These are phyloP conservation scores for Eonycteris spelaea DNA, from an alignment of 2,113 vertebrate species.

Conservation along the genomic window DNA sequence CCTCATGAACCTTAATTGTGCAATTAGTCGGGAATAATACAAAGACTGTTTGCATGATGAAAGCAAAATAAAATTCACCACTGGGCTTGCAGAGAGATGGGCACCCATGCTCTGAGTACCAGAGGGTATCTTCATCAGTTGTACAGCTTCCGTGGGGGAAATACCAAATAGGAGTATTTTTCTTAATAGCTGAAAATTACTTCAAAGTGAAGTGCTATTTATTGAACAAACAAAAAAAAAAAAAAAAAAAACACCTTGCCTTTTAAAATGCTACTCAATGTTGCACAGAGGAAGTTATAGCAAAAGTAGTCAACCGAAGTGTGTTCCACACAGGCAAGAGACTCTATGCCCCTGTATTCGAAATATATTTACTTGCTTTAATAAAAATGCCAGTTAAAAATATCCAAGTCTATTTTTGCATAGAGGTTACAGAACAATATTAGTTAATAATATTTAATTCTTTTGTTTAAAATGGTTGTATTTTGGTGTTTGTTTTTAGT, in stretches of 20 bases:
- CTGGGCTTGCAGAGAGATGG: too few relatives aligned
- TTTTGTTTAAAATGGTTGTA: not conserved
- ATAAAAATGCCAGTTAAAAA: constrained; percentile 36
- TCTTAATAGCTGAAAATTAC: not conserved
- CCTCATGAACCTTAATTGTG: not conserved
- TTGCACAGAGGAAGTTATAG: not conserved
- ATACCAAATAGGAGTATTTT: not conserved
- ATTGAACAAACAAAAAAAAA: not conserved
- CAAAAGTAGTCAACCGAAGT: not conserved
- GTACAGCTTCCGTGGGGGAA: not conserved
- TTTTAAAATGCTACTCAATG: not conserved
- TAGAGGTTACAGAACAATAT: not conserved
- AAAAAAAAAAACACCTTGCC: not conserved
- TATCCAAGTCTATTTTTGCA: not conserved
- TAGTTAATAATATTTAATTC: not conserved
- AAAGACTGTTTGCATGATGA: not conserved
- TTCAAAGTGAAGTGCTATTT: not conserved
- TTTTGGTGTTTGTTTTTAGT: not conserved
- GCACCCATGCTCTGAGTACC: accelerated
- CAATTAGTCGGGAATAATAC: not conserved
- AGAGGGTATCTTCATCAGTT: not conserved
- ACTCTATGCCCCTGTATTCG: not conserved
- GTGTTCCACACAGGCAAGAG: not conserved
- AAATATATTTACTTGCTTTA: not conserved
- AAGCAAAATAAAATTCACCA: not conserved